Evolutionary conservation across 2,888 invertebrate genomes (phyloP), one percentile per base, ranked within the genome.

Genomic region (Linyphia triangularis): DNA sequence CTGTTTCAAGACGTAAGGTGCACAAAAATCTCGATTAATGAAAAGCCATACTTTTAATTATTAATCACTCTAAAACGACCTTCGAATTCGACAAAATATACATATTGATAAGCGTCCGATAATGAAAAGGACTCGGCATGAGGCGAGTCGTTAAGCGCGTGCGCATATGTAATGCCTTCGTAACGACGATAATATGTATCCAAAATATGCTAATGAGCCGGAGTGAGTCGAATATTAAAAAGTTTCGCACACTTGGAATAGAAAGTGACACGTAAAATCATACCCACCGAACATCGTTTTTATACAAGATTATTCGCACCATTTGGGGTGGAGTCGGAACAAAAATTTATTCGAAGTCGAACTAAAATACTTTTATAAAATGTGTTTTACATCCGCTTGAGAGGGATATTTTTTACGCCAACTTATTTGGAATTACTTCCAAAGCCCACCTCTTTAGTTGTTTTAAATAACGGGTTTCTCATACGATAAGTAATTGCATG

Each of bases 121-220:
- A 72, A 37, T 16, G 24, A 61, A 59, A 61, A 61, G 37, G 77
- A 24, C n/a, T 63, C 63, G n/a, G 30, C 30, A 72, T 72, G 28
- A n/a, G 51, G 10, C 24, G 37, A 40, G 24, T 40, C 24, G 59
- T 22, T 37, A 33, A 63, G 63, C 61, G 40, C 77, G 77, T 37
- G 73, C 57, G 57, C 73, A 28, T 73, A 59, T 72, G 72, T 73
- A 63, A 83, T 73, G 22, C 43, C 28, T 28, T 57, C 28, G 28
- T 43, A 28, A 67, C 26, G 37, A 30, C 73, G 83, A 73, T 83
- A 83, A 83, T 65, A 83, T 73, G 83, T 83, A 83, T 65, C 83
- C 43, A 83, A 75, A 75, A 63, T 83, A 72, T 83, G 65, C 73
- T 83, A 81, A 81, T 81, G 69, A 19, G 37, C n/a, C 13, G 16